Evolutionary conservation across 1,140 invertebrate genomes (phyloP).

Genomic region (Reticulitermes speratus): DNA sequence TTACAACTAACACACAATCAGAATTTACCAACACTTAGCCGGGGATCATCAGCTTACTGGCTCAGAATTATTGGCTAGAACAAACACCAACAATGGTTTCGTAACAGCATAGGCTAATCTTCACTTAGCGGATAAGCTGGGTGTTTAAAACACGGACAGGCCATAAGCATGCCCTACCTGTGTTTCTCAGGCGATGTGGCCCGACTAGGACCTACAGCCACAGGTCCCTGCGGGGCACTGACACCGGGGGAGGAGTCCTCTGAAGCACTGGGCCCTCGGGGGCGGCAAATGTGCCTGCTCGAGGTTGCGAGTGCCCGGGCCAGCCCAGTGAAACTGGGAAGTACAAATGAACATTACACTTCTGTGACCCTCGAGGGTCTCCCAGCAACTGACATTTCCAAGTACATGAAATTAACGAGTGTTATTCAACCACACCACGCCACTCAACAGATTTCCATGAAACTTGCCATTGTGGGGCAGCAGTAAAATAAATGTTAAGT

Average conservation of each 20-base stretch:
- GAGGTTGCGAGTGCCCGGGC: slow-evolving; percentile 27
- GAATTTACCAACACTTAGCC: background rate
- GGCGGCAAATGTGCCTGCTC: slow-evolving; percentile 24
- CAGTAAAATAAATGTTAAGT: too few species aligned
- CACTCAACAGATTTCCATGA: too few species aligned
- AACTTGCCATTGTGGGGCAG: too few species aligned
- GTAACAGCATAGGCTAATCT: background rate
- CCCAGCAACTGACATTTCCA: too few species aligned
- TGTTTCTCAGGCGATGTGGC: slow-evolving; percentile 36
- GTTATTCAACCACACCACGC: too few species aligned
- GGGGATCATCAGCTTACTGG: background rate
- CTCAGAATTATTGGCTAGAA: slow-evolving; percentile 1
- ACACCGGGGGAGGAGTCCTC: slow-evolving; percentile 32
- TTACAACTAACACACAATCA: background rate
- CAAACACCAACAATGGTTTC: background rate
- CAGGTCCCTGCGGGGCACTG: background rate
- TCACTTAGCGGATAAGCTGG: background rate
- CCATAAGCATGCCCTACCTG: slow-evolving; percentile 6
- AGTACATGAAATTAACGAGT: too few species aligned
- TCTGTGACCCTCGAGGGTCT: too few species aligned
- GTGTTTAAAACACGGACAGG: background rate
- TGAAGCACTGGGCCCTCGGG: slow-evolving; percentile 50
- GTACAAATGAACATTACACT: background rate
- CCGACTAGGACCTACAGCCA: background rate
- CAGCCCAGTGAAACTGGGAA: slow-evolving; percentile 30